Evolutionary conservation across 2,113 vertebrate species (phyloP), one percentile per base, ranked within the genome.

Genomic region (Kryptolebias marmoratus): DNA sequence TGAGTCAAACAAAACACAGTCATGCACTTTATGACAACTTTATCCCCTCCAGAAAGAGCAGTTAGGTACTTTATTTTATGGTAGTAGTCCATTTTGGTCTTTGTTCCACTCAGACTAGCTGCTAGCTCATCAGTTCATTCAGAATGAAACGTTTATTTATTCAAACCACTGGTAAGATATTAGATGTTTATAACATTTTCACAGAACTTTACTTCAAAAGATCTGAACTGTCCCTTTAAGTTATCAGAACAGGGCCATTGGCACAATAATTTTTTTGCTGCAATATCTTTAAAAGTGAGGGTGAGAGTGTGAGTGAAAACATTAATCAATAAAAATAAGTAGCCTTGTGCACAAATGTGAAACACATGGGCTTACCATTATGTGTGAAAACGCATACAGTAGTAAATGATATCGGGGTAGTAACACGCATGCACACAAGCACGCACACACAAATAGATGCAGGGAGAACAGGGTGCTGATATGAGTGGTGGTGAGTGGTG

Each of bases 401-500:
- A 64, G 50, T 5, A 36, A 76, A 27, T 62, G 76, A 73, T 68
- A 52, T 70, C 67, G 84, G 74, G 71, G 57, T 45, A 77, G 71
- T 57, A 70, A 64, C 15, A 63, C 75, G 66, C 55, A 76, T 22
- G 56, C 57, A 76, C 68, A 39, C 66, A 75, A 48, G 73, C 56
- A 65, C 57, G 45, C 62, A 73, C 62, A 58, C 68, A 64, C 64
- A 12, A 63, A 63, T 53, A 73, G n/a, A 79, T 5, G n/a, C 52
- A 68, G 53, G 65, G 61, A 70, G 64, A 71, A 81, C 69, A 68
- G 79, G 85, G 81, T 85, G 87, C 77, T 85, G 88, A 85, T 88
- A 88, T 75, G 77, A 89, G 77, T 64, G 75, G 84, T 82, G 77
- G 64, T 83, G 88, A 89, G 86, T 84, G 79, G 82, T 73, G 83